Evolutionary conservation across 2,113 vertebrate species (phyloP).

Genomic region (Pollachius pollachius): DNA sequence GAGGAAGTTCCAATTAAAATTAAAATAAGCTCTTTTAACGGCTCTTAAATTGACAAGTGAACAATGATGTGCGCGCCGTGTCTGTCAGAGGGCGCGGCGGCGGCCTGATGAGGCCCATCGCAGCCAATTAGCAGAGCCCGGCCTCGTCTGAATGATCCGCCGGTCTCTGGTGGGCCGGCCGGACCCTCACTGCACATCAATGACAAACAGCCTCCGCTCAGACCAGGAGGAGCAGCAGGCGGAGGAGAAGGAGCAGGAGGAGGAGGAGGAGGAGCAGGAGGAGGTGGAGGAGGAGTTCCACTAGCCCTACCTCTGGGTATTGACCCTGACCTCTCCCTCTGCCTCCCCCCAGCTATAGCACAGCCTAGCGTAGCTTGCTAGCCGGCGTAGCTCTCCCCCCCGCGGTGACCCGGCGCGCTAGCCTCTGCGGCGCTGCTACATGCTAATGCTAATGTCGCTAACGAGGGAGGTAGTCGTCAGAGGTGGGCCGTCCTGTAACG

Average conservation of each 20-base stretch:
- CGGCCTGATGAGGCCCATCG: constrained; percentile 98
- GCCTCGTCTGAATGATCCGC: constrained; percentile 95
- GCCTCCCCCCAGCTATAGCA: constrained; percentile 60
- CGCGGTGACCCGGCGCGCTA: constrained; percentile 62
- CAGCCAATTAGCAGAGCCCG: constrained; percentile 97
- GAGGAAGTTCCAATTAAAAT: constrained; percentile 94
- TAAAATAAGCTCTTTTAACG: constrained; percentile 95
- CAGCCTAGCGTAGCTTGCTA: constrained; percentile 63
- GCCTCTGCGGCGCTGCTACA: constrained; percentile 71
- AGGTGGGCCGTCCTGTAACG: constrained; percentile 82
- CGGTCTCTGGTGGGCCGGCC: constrained; percentile 83
- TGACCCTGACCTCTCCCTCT: constrained; percentile 9
- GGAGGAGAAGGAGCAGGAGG: constrained; percentile 69
- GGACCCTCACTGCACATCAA: constrained; percentile 99
- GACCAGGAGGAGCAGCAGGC: constrained; percentile 84
- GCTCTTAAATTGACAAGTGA: constrained; percentile 99
- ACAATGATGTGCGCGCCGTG: constrained; percentile 99
- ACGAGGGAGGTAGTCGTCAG: constrained; percentile 67
- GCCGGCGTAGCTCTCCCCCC: constrained; percentile 60
- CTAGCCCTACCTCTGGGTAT: constrained; percentile 15
- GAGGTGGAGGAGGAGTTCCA: constrained; percentile 67
- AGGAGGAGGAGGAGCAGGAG: constrained; percentile 82
- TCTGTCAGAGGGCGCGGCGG: constrained; percentile 99
- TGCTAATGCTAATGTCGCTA: constrained; percentile 78
- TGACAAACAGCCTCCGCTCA: constrained; percentile 95